Evolutionary conservation across 2,797 vertebrate genomes (phyloP), one percentile per base, ranked within the genome.

Genomic region (Gadopsis bispinosus): DNA sequence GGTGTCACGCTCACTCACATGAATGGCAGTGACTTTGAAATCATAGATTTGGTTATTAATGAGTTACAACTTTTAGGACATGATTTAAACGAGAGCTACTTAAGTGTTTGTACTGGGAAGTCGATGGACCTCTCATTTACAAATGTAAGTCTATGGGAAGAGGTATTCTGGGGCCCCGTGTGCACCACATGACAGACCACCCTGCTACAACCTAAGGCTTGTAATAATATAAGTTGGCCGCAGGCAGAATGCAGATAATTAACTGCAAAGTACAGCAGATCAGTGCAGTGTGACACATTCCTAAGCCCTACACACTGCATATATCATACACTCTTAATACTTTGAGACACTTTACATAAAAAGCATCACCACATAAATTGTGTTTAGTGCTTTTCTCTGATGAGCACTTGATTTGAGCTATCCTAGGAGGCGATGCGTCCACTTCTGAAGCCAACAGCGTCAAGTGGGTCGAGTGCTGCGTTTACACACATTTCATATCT

Each of bases 361-460:
- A 61, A 51, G 59, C 63, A 68, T 26, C 67, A 64, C 12, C 13
- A 1, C n/a, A 26, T 60, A 45, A 47, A 4, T 43, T 50, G 50
- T 39, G 29, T 69, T 73, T 31, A 66, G 26, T 31, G 70, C 59
- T 47, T 26, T 26, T 22, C 66, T 56, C 58, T 63, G n/a, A 59
- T 77, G 39, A 59, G 53, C 22, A 41, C 50, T 73, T 37, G 48
- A 75, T 47, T 31, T 69, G 29, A 56, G 45, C 29, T 68, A 59
- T 75, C 29, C 43, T 5, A 29, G 3, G 19, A n/a, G 67, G 80
- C 16, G 4, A 53, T 37, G 43, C 0, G 4, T 71, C 37, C 47
- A 62, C 65, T 74, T 59, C 17, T 33, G 22, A 50, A 60, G 66
- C 43, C 62, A 77, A n/a, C 59, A 19, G 70, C 43, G 59, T 80